Conservation (phyloP, 2,888 invertebrate species). For the Xylocampa areola region DNA sequence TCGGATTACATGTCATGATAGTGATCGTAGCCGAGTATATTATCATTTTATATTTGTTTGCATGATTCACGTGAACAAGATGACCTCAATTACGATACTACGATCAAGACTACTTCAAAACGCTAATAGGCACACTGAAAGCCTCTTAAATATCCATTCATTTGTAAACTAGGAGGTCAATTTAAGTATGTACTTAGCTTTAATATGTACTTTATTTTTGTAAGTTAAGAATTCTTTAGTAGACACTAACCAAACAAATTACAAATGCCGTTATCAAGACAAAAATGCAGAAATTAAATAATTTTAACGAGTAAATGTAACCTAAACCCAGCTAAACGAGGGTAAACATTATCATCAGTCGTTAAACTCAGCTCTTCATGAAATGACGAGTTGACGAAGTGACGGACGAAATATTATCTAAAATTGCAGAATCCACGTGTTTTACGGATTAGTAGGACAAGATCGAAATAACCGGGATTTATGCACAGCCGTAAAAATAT, state of each 20-base stretch:
- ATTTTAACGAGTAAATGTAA: constrained; percentile 12
- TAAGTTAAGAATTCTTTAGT: too few species aligned
- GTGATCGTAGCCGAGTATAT: too few species aligned
- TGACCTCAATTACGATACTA: too few species aligned
- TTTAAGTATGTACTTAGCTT: too few species aligned
- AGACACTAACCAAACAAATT: neutral
- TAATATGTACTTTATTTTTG: too few species aligned
- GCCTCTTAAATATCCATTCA: too few species aligned
- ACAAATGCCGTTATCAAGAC: neutral
- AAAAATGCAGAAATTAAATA: constrained; percentile 9
- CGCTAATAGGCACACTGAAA: too few species aligned
- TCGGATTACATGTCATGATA: too few species aligned
- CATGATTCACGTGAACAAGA: too few species aligned
- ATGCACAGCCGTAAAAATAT: neutral
- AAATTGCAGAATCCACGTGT: constrained; percentile 21
- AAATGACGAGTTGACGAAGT: constrained; percentile 14
- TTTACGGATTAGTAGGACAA: constrained; percentile 5
- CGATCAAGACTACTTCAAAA: too few species aligned
- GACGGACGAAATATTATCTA: constrained; percentile 35
- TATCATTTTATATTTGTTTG: too few species aligned
- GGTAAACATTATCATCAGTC: constrained; percentile 29
- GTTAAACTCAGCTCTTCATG: constrained; percentile 29
- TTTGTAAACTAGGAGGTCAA: too few species aligned
- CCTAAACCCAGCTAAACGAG: constrained; percentile 16
- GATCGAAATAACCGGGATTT: constrained; percentile 14